phyloP scores from a whole-genome alignment of 23 tunicate species.

The Trididemnum clinides region DNA sequence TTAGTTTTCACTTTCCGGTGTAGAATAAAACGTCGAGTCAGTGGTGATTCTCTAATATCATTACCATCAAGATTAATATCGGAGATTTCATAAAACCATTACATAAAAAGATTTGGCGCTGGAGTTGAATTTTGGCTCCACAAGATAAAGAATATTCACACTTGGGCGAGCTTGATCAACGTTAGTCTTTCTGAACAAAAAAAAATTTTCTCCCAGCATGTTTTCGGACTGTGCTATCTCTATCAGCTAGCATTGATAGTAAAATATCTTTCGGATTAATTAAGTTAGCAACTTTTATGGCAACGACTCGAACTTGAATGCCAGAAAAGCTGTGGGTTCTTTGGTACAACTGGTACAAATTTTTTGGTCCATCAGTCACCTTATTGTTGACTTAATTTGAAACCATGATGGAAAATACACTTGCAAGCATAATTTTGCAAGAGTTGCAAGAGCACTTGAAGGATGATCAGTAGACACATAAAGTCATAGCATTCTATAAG shows the following conservation, averaged over 20 bases:
- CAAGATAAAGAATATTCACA: not conserved
- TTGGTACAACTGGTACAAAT: not conserved
- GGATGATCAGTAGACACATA: not conserved
- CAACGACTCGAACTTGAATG: not conserved
- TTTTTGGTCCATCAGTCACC: slow-evolving; percentile 9
- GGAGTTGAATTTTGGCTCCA: not conserved
- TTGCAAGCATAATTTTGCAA: not conserved
- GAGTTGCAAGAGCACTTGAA: not conserved
- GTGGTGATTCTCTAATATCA: not conserved
- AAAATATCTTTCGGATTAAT: not conserved
- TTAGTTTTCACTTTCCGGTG: not conserved
- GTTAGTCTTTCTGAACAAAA: not conserved
- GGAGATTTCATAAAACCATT: not conserved
- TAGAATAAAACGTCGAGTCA: not conserved
- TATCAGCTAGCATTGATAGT: not conserved
- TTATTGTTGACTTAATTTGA: not conserved
- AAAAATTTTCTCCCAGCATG: not conserved
- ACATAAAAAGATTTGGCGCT: not conserved
- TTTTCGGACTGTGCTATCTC: not conserved
- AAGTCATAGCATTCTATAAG: not conserved
- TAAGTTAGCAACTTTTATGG: not conserved
- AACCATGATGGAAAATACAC: too few relatives aligned
- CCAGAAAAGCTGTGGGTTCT: not conserved
- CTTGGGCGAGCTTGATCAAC: not conserved
- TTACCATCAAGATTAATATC: not conserved